Percentiles rank a stretch among this genome's conserved stretches.
These are phyloP conservation scores for Eclectus roratus DNA, from an alignment of 2,113 vertebrate species.

Conservation along the genomic window DNA sequence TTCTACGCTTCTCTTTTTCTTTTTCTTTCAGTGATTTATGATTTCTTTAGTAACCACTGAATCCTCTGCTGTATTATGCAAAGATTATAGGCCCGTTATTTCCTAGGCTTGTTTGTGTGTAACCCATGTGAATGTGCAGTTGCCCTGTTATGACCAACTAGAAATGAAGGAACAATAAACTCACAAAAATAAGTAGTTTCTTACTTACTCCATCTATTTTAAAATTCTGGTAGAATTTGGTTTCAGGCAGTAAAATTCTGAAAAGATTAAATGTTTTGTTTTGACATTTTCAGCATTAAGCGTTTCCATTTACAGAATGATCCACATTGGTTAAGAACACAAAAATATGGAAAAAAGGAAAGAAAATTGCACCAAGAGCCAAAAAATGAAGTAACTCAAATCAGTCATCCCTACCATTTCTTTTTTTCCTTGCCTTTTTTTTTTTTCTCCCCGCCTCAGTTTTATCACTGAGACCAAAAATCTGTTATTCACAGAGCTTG, in stretches of 20 bases:
- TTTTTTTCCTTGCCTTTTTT: not conserved
- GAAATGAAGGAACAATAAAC: not conserved
- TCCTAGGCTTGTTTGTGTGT: not conserved
- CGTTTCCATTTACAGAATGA: not conserved
- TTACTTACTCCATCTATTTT: not conserved
- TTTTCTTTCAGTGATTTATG: not conserved
- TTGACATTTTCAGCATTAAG: slow-evolving; percentile 39
- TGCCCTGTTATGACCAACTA: not conserved
- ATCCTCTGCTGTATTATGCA: not conserved
- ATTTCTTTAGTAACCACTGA: not conserved
- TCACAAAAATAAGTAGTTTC: not conserved
- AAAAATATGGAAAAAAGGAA: slow-evolving; percentile 6
- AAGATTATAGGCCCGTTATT: not conserved
- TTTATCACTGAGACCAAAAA: slow-evolving; percentile 16
- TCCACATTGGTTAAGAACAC: not conserved
- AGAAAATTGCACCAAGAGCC: not conserved
- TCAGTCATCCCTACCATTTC: not conserved
- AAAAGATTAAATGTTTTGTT: slow-evolving; percentile 28
- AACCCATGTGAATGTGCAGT: not conserved
- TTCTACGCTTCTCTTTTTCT: not conserved
- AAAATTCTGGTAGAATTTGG: slow-evolving; percentile 8
- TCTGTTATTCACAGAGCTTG: not conserved
- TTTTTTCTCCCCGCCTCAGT: not conserved
- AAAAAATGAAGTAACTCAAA: slow-evolving; percentile 8
- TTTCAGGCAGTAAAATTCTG: slow-evolving; percentile 15